Evolutionary conservation across 2,888 invertebrate genomes (phyloP).

Genomic region (Agrotis ipsilon): DNA sequence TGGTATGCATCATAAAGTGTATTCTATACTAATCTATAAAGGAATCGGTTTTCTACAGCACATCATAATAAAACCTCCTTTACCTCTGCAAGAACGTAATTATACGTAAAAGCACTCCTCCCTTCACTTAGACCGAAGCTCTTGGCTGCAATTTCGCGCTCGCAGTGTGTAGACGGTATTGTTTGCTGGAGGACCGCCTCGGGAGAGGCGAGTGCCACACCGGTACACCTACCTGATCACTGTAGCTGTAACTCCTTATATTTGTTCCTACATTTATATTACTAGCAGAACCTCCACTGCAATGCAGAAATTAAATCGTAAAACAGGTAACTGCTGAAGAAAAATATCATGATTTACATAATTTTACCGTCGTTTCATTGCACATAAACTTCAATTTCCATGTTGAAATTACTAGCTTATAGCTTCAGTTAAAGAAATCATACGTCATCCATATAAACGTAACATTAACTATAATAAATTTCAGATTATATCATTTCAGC

Average conservation of each 20-base stretch:
- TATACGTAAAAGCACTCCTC: slow-evolving; percentile 10
- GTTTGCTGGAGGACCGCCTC: slow-evolving; percentile 63
- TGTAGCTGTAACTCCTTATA: slow-evolving; percentile 39
- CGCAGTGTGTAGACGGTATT: slow-evolving; percentile 64
- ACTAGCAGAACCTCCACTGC: neutral
- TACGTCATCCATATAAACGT: neutral
- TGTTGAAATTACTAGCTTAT: neutral
- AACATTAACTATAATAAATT: neutral
- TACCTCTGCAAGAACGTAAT: neutral
- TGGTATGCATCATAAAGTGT: too few species aligned
- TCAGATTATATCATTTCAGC: neutral
- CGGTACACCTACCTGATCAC: slow-evolving; percentile 43
- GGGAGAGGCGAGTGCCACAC: slow-evolving; percentile 58
- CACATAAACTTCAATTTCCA: neutral
- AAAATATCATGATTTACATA: neutral
- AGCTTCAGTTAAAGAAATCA: too few species aligned
- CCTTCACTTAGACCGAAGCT: slow-evolving; percentile 44
- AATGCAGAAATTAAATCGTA: slow-evolving; percentile 40
- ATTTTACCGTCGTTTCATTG: neutral
- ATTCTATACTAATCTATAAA: too few species aligned
- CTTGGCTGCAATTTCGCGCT: slow-evolving; percentile 65
- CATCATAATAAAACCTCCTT: neutral
- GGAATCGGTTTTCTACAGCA: neutral
- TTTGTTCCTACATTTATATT: slow-evolving; percentile 40
- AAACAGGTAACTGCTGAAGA: slow-evolving; percentile 19